A percentile compares a stretch with the other conserved stretches of the same genome.
Conservation (phyloP, 1,140 invertebrate genomes). For the Tetramorium simillimum region DNA sequence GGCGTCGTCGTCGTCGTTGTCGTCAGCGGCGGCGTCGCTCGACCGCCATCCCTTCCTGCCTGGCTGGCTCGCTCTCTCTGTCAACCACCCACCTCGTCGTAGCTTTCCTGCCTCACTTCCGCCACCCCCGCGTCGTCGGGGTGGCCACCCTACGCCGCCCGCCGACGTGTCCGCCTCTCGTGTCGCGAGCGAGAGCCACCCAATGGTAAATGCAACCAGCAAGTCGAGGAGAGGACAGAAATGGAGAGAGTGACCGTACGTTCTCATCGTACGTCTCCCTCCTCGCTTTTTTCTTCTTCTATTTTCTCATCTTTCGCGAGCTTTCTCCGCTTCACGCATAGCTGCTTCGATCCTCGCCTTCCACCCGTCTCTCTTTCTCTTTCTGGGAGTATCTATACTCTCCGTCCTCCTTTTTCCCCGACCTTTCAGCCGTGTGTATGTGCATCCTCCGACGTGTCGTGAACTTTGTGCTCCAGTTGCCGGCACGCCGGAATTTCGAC, state of each 20-base stretch:
- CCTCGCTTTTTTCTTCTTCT: not conserved
- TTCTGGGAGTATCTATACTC: not conserved
- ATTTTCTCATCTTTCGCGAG: slow-evolving; percentile 27
- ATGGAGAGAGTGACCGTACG: slow-evolving; percentile 36
- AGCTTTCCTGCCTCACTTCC: slow-evolving; percentile 22
- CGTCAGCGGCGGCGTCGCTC: not conserved
- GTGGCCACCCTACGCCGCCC: not conserved
- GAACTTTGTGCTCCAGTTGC: slow-evolving; percentile 62
- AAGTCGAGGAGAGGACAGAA: slow-evolving; percentile 45
- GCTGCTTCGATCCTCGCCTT: slow-evolving; percentile 15
- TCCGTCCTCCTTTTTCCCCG: slow-evolving; percentile 34
- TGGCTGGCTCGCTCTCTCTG: slow-evolving; percentile 42
- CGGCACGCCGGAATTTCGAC: slow-evolving; percentile 57
- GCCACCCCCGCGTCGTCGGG: slow-evolving; percentile 22
- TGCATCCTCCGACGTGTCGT: not conserved
- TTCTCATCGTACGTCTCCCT: slow-evolving; percentile 21
- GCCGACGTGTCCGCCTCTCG: slow-evolving; percentile 47
- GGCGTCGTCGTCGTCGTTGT: not conserved
- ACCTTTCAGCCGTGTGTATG: not conserved
- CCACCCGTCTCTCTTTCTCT: not conserved
- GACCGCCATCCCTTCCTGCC: slow-evolving; percentile 39
- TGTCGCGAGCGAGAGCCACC: slow-evolving; percentile 62
- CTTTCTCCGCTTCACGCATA: slow-evolving; percentile 34
- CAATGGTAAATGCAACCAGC: slow-evolving; percentile 66
- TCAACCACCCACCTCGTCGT: slow-evolving; percentile 54